Base-by-base conservation (phyloP, 2,113 vertebrate species). In the Sterrhoptilus dennistouni region DNA sequence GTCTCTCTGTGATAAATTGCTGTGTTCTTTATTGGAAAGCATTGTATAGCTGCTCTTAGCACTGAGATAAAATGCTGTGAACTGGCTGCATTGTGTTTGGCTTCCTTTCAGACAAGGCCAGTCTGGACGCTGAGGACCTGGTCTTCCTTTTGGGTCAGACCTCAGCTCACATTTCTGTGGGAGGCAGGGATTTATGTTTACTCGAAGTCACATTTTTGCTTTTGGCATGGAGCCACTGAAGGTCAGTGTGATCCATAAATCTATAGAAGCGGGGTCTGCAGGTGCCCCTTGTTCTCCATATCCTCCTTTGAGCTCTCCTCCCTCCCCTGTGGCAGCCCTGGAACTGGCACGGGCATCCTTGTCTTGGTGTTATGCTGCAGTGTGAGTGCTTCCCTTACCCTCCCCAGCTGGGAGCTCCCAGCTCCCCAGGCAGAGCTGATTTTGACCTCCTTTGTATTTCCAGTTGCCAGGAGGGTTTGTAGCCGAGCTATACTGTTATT, bases 41-140 rank as follows among this genome's bases (percentile, higher is more conserved):
- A 91, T 87, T 92, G 72, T 93, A 84, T 54, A 57, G 72, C 80
- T 93, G 74, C 87, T 86, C 84, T 79, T 80, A 85, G 72, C 0
- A 0, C 45, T 47, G 78, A 0, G 89, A 90, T 94, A 96, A 96
- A 93, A 82, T 47, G 38, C 71, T 66, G 65, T 78, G 91, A 94
- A 64, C 70, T 4, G 20, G 23, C 74, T 85, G 87, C 84, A 93
- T 96, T 96, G 94, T 96, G 82, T 90, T 87, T 90, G 84, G 91
- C 87, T 97, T 97, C 96, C 93, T 95, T 93, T 94, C 78, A 91
- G 47, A 74, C 63, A 69, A 53, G 59, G 35, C 57, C 57, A 50
- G 47, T 60, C 91, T 93, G 91, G 87, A 71, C 0, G 0, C 72
- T 47, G 53, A 94, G 77, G 83, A 91, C 66, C 75, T 50, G 54